A percentile compares a stretch with the other conserved stretches of the same genome.
Evolutionary conservation across 2,888 invertebrate genomes (phyloP).

Genomic region (Cerastis leucographa): DNA sequence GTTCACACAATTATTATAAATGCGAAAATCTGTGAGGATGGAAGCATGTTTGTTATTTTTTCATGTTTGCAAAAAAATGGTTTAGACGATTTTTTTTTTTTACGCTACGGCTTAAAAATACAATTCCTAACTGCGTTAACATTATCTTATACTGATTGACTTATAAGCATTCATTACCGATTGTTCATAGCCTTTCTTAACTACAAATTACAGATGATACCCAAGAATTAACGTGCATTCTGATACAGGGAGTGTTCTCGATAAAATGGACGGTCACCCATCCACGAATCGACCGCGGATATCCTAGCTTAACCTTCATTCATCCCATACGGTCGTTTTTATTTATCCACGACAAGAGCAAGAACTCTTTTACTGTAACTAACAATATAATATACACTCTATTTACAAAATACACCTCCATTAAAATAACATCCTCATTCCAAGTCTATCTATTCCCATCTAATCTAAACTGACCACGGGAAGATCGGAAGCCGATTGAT

Average conservation of each 20-base stretch:
- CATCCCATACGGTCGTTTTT: not conserved
- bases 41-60: too few species aligned
- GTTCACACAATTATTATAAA: too few species aligned
- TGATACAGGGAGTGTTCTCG: not conserved
- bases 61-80: too few species aligned
- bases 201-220: not conserved
- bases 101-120: too few species aligned
- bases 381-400: not conserved
- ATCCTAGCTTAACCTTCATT: not conserved
- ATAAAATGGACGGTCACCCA: not conserved
- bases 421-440: constrained; percentile 2
- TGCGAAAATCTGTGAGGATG: too few species aligned
- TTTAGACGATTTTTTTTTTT: too few species aligned
- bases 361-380: not conserved
- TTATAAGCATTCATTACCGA: too few species aligned
- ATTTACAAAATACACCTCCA: constrained; percentile 1
- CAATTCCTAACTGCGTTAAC: not conserved
- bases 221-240: not conserved
- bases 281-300: not conserved
- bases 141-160: not conserved
- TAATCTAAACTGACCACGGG: constrained; percentile 55
- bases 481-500: constrained; percentile 60
- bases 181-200: too few species aligned
- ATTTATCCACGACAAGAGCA: not conserved
- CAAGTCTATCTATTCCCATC: constrained; percentile 24